Evolutionary conservation across 2,797 vertebrate species (phyloP), one percentile per base, ranked within the genome.

Genomic region (Esox masquinongy): DNA sequence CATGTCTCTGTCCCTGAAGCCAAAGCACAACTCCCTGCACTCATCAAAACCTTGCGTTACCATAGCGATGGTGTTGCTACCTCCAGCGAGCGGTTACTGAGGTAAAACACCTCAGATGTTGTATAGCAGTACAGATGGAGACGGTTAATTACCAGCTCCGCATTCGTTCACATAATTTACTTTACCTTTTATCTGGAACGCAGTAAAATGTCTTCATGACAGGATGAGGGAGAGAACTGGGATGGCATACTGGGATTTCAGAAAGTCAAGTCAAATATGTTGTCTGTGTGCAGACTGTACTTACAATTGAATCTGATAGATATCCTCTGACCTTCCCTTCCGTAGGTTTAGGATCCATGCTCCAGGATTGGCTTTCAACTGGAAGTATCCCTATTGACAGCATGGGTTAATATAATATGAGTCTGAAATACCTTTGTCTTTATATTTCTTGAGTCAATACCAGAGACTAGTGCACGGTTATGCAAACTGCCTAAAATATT

Each of bases 341-440:
- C 96, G 96, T 81, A 99, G 84, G 74, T 93, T 94, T 77, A 99
- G 87, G 0, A 78, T 94, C 97, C 97, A 99, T 68, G 96, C 95
- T 16, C 97, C 98, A 6, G 98, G 97, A 85, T 97, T 99, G 80
- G 97, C 97, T 94, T 99, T 99, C 83, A 99, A 88, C 77, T 99
- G 98, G 91, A 99, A 99, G 93, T 99, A 99, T 0, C 98, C 98
- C 98, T 97, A 93, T 74, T 19, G 16, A 73, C 22, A 59, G 72
- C 22, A 67, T 43, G 26, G 24, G 29, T 72, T 22, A 2, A 70
- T 12, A 76, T 43, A 31, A 66, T n/a, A 22, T 56, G 19, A 22
- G 14, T 59, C n/a, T 64, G 61, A 64, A 24, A 64, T 29, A 19
- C 53, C 9, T 22, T 12, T 19, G 19, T 11, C 14, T 0, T 11